These are phyloP conservation scores for Ceratothoa steindachneri DNA, from an alignment of 2,888 invertebrate genomes.

Conservation along the genomic window DNA sequence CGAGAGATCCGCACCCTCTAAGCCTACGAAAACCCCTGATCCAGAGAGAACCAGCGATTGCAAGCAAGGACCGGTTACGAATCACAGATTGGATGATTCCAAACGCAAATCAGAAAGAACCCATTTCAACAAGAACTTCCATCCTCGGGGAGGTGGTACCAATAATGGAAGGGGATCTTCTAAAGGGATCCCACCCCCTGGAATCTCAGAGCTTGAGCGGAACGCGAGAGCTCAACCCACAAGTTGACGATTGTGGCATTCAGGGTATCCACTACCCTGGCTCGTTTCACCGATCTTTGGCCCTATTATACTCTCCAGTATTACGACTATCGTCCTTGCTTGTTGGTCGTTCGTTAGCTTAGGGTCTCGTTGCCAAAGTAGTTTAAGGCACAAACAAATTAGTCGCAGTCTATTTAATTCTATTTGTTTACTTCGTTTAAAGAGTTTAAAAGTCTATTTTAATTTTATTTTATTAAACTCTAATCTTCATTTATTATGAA, in stretches of 20 bases:
- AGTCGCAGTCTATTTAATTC: background rate
- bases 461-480: constrained; percentile 8
- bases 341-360: constrained; percentile 3
- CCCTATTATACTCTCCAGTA: background rate
- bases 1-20: too few relatives aligned
- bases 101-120: background rate
- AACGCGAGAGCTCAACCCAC: background rate
- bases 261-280: constrained; percentile 4
- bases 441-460: constrained; percentile 6
- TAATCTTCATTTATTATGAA: background rate
- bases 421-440: background rate
- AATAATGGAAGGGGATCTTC: background rate
- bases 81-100: background rate
- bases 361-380: background rate
- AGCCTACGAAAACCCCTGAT: too few relatives aligned
- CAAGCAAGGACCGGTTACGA: background rate
- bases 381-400: background rate
- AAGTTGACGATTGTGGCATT: constrained; percentile 13
- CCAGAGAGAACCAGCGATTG: background rate
- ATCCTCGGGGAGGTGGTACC: background rate
- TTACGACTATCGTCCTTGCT: background rate
- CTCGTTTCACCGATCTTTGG: background rate
- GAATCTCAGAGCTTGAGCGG: background rate
- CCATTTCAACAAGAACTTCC: background rate
- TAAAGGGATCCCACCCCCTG: background rate